phyloP scores from a whole-genome alignment of 2,113 vertebrate genomes.

The Nannospalax galili region DNA sequence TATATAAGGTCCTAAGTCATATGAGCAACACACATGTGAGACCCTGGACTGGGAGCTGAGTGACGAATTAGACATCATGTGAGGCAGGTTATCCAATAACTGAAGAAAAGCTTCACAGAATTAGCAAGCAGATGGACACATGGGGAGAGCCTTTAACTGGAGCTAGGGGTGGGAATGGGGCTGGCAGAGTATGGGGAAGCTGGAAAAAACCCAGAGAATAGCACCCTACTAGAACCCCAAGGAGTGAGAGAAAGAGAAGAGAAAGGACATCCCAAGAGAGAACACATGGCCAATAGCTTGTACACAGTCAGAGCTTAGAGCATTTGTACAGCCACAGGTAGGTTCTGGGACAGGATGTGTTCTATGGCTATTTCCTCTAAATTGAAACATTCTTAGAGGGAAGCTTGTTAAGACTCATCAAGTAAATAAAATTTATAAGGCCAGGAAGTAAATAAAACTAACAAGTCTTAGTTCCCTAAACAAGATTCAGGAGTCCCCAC shows the following conservation, averaged over 20 bases:
- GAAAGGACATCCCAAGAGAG: no score
- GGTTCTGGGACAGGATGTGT: background rate
- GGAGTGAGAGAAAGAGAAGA: background rate
- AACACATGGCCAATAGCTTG: background rate
- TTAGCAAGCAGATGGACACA: background rate
- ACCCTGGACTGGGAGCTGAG: background rate
- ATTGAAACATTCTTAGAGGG: no score
- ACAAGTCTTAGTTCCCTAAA: no score
- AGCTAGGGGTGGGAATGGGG: background rate
- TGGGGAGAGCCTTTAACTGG: background rate
- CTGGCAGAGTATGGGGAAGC: background rate
- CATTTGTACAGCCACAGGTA: background rate
- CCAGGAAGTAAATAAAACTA: no score
- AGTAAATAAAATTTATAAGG: no score
- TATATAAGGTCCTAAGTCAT: background rate
- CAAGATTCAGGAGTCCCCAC: no score
- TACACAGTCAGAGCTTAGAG: background rate
- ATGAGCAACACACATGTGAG: background rate
- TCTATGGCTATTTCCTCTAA: no score
- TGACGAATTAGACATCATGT: background rate
- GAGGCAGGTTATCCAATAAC: background rate
- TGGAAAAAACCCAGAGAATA: background rate
- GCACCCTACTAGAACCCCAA: background rate
- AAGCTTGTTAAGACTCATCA: no score
- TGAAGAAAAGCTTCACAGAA: background rate